These are phyloP conservation scores for Drosophila kurseongensis DNA, from an alignment of 1,140 invertebrate species.

Conservation along the genomic window DNA sequence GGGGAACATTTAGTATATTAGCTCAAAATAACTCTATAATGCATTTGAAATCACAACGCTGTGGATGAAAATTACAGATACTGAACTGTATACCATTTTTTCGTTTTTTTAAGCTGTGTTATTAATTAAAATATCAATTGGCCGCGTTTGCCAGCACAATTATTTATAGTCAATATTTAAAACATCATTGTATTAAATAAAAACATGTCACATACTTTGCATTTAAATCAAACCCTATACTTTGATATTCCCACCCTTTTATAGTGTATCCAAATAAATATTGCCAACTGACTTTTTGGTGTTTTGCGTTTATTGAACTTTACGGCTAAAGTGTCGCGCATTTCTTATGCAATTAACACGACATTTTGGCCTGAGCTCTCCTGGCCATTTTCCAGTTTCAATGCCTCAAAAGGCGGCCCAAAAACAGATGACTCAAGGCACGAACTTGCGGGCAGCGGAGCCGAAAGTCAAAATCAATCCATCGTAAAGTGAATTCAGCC, in stretches of 20 bases:
- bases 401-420: conserved; percentile 10
- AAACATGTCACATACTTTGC: too few relatives aligned
- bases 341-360: conserved; percentile 81
- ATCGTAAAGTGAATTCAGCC: conserved; percentile 12
- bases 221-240: not conserved
- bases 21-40: not conserved
- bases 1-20: too few relatives aligned
- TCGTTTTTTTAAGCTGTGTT: too few relatives aligned
- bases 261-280: conserved; percentile 30
- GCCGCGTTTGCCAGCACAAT: too few relatives aligned
- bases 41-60: too few relatives aligned
- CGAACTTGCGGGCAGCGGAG: conserved; percentile 50
- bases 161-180: too few relatives aligned
- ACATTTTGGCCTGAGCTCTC: conserved; percentile 36
- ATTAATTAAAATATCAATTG: too few relatives aligned
- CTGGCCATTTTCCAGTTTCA: conserved; percentile 7
- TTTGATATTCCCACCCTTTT: not conserved
- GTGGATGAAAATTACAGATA: not conserved
- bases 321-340: conserved; percentile 52
- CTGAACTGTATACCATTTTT: not conserved
- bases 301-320: conserved; percentile 78
- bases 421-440: conserved; percentile 78
- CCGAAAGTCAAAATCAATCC: conserved; percentile 28
- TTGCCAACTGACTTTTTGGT: conserved; percentile 9
- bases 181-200: too few relatives aligned